phyloP scores from a whole-genome alignment of 2,113 vertebrate genomes.

The Daubentonia madagascariensis region DNA sequence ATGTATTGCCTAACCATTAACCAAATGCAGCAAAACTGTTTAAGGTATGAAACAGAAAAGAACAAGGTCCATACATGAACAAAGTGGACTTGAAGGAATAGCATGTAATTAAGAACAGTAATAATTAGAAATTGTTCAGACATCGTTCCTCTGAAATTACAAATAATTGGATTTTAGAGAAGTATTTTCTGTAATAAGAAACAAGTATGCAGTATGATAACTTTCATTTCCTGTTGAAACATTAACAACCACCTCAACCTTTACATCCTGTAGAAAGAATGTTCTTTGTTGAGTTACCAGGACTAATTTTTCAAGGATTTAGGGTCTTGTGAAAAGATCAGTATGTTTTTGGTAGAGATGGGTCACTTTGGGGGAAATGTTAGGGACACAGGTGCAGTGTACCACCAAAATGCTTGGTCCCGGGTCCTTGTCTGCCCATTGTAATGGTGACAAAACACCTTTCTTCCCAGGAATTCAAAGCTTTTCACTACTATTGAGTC shows the following conservation, averaged over 20 bases:
- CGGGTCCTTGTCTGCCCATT: not conserved
- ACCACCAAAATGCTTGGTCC: accelerated
- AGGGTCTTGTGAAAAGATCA: not conserved
- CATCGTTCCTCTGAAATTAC: not conserved
- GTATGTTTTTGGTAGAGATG: not conserved
- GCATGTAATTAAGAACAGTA: not conserved
- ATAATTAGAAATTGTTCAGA: not conserved
- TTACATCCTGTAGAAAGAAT: not conserved
- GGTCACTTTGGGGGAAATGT: not conserved
- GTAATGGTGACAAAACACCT: not conserved
- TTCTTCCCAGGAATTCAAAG: not conserved
- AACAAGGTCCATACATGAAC: not conserved
- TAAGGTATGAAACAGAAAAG: not conserved
- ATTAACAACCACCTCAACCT: not conserved
- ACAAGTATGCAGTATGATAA: not conserved
- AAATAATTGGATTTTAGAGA: not conserved
- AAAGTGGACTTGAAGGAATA: not conserved
- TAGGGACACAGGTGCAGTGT: not conserved
- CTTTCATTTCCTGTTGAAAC: not conserved
- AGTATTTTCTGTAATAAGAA: not conserved
- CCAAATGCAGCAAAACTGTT: not conserved
- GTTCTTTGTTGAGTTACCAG: not conserved
- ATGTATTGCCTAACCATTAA: not conserved
- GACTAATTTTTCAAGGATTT: not conserved
- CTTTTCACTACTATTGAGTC: not conserved